phyloP scores from a whole-genome alignment of 2,888 invertebrate species.

The Leucophenga maculata region DNA sequence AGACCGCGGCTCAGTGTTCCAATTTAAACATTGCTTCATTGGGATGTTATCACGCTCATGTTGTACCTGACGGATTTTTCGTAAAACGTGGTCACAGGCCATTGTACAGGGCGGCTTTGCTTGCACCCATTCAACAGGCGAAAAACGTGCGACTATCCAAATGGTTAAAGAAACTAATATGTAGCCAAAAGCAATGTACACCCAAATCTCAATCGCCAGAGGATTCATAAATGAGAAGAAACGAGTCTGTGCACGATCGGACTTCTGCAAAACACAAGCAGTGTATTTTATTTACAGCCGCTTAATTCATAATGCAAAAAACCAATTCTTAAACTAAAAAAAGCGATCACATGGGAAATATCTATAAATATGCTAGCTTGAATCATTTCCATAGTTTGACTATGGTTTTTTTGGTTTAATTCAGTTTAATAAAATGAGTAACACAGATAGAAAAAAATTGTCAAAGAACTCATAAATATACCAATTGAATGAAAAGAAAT shows the following conservation, averaged over 20 bases:
- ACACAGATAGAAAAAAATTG: too few relatives aligned
- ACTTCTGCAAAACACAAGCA: slow-evolving; percentile 61
- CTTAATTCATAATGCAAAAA: too few relatives aligned
- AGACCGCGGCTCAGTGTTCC: too few relatives aligned
- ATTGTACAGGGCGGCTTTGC: slow-evolving; percentile 75
- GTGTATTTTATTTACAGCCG: background rate
- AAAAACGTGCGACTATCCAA: slow-evolving; percentile 88
- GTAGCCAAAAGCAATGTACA: slow-evolving; percentile 85
- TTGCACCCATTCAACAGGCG: slow-evolving; percentile 86
- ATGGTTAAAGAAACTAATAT: slow-evolving; percentile 84
- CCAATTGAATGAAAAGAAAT: too few relatives aligned
- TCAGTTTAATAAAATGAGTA: too few relatives aligned
- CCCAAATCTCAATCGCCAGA: slow-evolving; percentile 88
- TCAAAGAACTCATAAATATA: too few relatives aligned
- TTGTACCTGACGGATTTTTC: slow-evolving; percentile 46
- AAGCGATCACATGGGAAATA: too few relatives aligned
- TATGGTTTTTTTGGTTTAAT: too few relatives aligned
- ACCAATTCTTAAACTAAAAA: too few relatives aligned
- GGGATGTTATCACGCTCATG: slow-evolving; percentile 34
- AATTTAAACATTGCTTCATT: slow-evolving; percentile 31
- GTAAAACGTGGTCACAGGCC: slow-evolving; percentile 69
- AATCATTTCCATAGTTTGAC: too few relatives aligned
- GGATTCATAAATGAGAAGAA: slow-evolving; percentile 90
- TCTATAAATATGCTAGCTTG: too few relatives aligned
- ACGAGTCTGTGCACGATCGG: slow-evolving; percentile 79